These are phyloP conservation scores for Phalangium opilio DNA, from an alignment of 2,888 invertebrate species.

Conservation along the genomic window DNA sequence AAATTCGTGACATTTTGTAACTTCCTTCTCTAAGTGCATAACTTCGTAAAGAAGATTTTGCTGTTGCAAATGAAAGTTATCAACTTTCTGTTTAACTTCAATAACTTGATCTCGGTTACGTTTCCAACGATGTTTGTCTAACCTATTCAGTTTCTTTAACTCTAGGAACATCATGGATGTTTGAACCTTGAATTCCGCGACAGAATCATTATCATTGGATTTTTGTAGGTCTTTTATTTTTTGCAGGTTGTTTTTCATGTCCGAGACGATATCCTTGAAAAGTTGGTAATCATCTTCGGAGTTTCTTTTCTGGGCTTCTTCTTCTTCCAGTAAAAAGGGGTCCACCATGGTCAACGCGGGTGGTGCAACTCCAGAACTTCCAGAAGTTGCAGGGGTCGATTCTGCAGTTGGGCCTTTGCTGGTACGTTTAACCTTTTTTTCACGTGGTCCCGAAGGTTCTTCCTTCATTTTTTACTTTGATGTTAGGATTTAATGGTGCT, in stretches of 20 bases:
- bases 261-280: conserved; percentile 8
- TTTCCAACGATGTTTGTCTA: conserved; percentile 74
- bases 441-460: too few species aligned
- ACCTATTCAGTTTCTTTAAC: conserved; percentile 72
- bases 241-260: conserved; percentile 1
- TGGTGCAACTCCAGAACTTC: too few species aligned
- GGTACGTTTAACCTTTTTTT: too few species aligned
- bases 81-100: conserved; percentile 71
- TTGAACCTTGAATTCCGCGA: conserved; percentile 5
- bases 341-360: conserved; percentile 2
- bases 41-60: conserved; percentile 90
- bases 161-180: conserved; percentile 34
- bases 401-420: too few species aligned
- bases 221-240: conserved; percentile 6
- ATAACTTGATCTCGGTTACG: conserved; percentile 63
- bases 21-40: conserved; percentile 82
- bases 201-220: background rate
- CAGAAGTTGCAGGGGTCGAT: too few species aligned
- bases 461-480: too few species aligned
- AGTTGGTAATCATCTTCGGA: conserved; percentile 8
- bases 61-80: conserved; percentile 71
- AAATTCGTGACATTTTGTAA: conserved; percentile 84
- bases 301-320: conserved; percentile 11
- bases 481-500: too few species aligned
- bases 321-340: conserved; percentile 15